Conservation (phyloP, 2,113 vertebrate genomes). For the Callithrix jacchus region DNA sequence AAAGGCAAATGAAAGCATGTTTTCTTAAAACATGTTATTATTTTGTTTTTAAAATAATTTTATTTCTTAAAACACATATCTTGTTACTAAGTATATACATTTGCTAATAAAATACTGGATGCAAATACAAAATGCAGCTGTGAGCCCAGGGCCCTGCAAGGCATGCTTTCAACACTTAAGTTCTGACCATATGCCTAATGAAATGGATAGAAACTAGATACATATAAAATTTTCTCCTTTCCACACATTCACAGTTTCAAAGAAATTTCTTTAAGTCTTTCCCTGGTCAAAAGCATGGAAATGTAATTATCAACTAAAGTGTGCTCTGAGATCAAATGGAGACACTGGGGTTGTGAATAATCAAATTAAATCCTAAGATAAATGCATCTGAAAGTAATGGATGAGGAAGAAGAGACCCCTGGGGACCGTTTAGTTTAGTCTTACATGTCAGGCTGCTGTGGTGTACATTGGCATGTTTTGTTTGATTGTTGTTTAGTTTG, state of each 20-base stretch:
- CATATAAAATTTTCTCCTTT: not conserved
- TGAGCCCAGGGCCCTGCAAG: not conserved
- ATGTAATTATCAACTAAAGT: not conserved
- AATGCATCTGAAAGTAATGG: not conserved
- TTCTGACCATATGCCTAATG: not conserved
- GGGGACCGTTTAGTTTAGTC: not conserved
- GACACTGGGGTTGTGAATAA: fast-evolving
- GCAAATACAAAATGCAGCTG: not conserved
- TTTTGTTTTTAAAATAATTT: too few relatives aligned
- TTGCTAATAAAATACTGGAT: not conserved
- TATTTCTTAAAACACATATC: too few relatives aligned
- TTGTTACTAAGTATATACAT: too few relatives aligned
- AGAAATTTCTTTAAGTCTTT: not conserved
- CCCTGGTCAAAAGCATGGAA: not conserved
- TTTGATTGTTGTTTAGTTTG: too few relatives aligned
- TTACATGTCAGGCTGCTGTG: not conserved
- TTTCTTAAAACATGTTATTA: too few relatives aligned
- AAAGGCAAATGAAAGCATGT: too few relatives aligned
- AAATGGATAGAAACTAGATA: not conserved
- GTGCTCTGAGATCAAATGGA: not conserved
- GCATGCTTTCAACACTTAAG: fast-evolving
- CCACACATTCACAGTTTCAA: not conserved
- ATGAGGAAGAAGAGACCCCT: not conserved
- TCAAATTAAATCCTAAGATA: not conserved
- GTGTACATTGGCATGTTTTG: fast-evolving